Conservation (phyloP, 2,797 vertebrate species). For the Tragelaphus eurycerus region DNA sequence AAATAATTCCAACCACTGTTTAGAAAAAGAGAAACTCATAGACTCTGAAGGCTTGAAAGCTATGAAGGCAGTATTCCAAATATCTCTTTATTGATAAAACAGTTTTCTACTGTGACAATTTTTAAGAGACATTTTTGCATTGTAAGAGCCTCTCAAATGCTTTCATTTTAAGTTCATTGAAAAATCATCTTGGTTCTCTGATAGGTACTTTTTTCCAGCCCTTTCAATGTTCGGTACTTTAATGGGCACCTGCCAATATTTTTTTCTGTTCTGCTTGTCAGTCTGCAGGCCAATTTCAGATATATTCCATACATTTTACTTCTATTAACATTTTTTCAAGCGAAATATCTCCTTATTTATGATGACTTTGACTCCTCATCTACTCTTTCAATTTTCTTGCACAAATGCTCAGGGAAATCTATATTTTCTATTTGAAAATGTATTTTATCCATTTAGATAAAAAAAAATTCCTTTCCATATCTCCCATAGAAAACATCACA, state of each 20-base stretch:
- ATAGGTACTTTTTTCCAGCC: neutral
- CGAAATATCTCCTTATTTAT: conserved; percentile 50
- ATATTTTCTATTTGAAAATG: conserved; percentile 62
- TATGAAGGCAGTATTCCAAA: neutral
- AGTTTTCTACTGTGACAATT: neutral
- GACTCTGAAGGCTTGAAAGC: neutral
- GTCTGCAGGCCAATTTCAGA: conserved; percentile 38
- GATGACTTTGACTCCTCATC: conserved; percentile 59
- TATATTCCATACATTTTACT: conserved; percentile 20
- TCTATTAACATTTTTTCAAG: conserved; percentile 48
- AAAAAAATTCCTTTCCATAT: neutral
- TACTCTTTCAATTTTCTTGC: conserved; percentile 61
- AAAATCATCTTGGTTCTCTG: conserved; percentile 1
- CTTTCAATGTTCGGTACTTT: conserved; percentile 16
- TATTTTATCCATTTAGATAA: conserved; percentile 60
- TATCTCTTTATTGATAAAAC: neutral
- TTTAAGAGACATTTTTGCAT: neutral
- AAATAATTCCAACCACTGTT: neutral
- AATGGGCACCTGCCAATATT: neutral
- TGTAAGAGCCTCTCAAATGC: neutral
- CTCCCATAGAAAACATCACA: neutral
- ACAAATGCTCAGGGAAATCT: conserved; percentile 42
- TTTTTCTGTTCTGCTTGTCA: neutral
- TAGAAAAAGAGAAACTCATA: neutral
- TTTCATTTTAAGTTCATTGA: conserved; percentile 40